Percentiles rank a stretch among this genome's conserved stretches.
phyloP scores from a whole-genome alignment of 2,797 vertebrate genomes.

The Enteromius unitaeniatus region DNA sequence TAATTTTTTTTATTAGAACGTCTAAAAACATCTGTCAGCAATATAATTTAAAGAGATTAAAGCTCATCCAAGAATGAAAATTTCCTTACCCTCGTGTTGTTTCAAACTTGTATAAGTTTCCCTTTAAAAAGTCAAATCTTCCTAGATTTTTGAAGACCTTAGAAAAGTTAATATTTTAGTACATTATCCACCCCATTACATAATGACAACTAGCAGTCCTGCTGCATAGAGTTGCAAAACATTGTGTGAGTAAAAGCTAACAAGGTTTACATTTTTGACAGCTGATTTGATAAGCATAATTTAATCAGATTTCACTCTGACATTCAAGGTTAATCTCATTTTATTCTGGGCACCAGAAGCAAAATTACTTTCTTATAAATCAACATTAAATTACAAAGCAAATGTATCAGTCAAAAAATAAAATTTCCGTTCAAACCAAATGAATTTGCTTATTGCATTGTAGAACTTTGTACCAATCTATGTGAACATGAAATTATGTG shows the following conservation, averaged over 20 bases:
- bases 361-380: slow-evolving; percentile 24
- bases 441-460: background rate
- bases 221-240: background rate
- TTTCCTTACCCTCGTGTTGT: background rate
- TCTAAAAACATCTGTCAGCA: slow-evolving; percentile 23
- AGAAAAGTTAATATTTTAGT: background rate
- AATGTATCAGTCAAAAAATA: slow-evolving; percentile 9
- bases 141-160: background rate
- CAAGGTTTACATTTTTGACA: background rate
- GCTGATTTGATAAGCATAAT: slow-evolving; percentile 29
- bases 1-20: background rate
- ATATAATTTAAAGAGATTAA: background rate
- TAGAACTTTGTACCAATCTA: background rate
- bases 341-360: slow-evolving; percentile 29
- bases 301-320: slow-evolving; percentile 18
- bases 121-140: background rate
- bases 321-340: slow-evolving; percentile 33
- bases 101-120: background rate
- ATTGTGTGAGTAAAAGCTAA: slow-evolving; percentile 1
- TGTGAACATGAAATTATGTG: background rate
- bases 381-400: slow-evolving; percentile 12
- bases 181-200: background rate
- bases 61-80: background rate
- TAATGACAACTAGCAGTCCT: background rate
- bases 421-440: background rate